Evolutionary conservation across 2,797 vertebrate genomes (phyloP).

Genomic region (Alosa sapidissima): DNA sequence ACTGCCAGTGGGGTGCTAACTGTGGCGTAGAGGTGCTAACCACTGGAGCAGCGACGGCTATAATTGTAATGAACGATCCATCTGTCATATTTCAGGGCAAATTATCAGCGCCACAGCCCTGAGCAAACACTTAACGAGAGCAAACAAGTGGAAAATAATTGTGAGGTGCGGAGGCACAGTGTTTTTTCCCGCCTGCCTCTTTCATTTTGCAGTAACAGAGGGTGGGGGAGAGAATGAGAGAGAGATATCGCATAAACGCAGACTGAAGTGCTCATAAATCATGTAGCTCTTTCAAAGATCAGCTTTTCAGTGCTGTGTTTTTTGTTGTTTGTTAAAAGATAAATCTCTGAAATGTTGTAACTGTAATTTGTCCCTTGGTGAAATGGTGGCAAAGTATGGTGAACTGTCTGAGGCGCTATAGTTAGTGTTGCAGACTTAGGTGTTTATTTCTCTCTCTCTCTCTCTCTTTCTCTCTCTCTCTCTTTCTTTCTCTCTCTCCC

Average conservation of each 20-base stretch:
- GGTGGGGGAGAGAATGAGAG: constrained; percentile 50
- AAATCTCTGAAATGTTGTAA: background rate
- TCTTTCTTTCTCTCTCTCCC: background rate
- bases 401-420: background rate
- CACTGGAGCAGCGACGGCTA: constrained; percentile 60
- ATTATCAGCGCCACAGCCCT: constrained; percentile 67
- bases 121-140: constrained; percentile 68
- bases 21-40: constrained; percentile 53
- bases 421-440: background rate
- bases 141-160: constrained; percentile 75
- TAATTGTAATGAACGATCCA: constrained; percentile 71
- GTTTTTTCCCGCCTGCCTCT: constrained; percentile 64
- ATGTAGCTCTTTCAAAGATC: background rate
- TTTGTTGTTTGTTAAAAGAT: constrained; percentile 15
- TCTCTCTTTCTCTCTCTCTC: too few relatives aligned
- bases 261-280: background rate
- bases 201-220: constrained; percentile 59
- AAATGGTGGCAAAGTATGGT: background rate
- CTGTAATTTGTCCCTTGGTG: background rate
- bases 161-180: constrained; percentile 64
- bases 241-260: constrained; percentile 31
- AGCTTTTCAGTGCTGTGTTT: background rate
- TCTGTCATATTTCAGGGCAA: constrained; percentile 72
- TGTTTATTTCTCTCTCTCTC: background rate
- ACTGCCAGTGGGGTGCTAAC: constrained; percentile 51